Evolutionary conservation across 2,113 vertebrate species (phyloP), one percentile per base, ranked within the genome.

Genomic region (Bombycilla garrulus): DNA sequence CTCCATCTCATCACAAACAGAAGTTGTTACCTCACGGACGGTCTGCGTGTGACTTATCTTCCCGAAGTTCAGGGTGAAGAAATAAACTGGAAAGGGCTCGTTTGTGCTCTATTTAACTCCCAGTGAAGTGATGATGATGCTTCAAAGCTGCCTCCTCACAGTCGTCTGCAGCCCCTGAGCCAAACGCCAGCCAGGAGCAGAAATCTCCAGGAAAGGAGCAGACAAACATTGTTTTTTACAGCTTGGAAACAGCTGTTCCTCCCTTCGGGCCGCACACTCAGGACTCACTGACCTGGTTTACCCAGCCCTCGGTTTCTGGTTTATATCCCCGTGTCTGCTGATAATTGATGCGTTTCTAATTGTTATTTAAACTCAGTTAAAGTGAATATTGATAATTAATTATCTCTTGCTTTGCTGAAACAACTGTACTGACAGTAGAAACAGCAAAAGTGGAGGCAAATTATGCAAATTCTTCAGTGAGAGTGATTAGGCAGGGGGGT

Each of bases 221-320:
- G 69, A 57, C 12, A 76, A 88, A 79, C 25, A 23, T 62, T 36
- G 18, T 12, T 1, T 4, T 54, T 78, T 88, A 77, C 10, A 65
- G 26, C 70, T 90, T 15, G 29, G 66, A 53, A 95, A 61, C 88
- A 92, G 66, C 85, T 92, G 85, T 18, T 90, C 70, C 79, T 87
- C 73, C 90, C 90, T 65, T 45, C 2, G 18, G 90, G 74, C 62
- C 14, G 5, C 57, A 48, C 45, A 18, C 23, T 65, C 61, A 67
- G 62, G n/a, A n/a, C 61, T 82, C 88, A 33, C 66, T 88, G 92
- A 90, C 92, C 88, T 80, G 61, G 25, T 86, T 96, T 82, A 79
- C 31, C 36, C 61, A 86, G 36, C 23, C n/a, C 26, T 69, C 22
- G 24, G 23, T 64, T 78, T 79, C 12, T 45, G 47, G 29, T 70